Evolutionary conservation across 2,888 invertebrate species (phyloP), one percentile per base, ranked within the genome.

Genomic region (Tiphia femorata): DNA sequence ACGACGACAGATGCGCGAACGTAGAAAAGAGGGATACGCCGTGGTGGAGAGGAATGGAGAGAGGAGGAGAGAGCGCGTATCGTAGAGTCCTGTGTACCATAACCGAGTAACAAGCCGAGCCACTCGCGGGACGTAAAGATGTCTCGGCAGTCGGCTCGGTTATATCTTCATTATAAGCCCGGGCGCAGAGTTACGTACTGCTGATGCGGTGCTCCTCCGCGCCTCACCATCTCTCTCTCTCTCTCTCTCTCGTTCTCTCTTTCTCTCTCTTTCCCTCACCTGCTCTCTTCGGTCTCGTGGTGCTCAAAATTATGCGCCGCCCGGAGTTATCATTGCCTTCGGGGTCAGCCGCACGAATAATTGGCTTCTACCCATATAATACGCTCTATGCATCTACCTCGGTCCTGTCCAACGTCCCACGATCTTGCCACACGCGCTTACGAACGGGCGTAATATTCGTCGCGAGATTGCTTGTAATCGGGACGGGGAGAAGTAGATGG

Each of bases 81-180:
- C 67, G 56, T 38, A 49, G 57, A 19, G 17, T 57, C 54, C 30
- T 43, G 51, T 35, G 49, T 37, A 56, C 44, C 62, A 52, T 65
- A 74, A 70, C 64, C 70, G 67, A 73, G 76, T 79, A 80, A 80
- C 80, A 72, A 80, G 78, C 76, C 65, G 64, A 58, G 71, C 67
- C 70, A 67, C 68, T 49, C 52, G 53, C 54, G 60, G 73, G 58
- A 77, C 79, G 80, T 81, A 80, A 81, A 81, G 78, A 80, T 81
- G 81, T 82, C 80, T 80, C 75, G 76, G 70, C 73, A 71, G 71
- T 76, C 69, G 72, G 70, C 75, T 75, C 70, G 78, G 80, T 81
- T 81, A 78, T 80, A 81, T 82, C 82, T 82, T 81, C 80, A 81
- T 82, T 82, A 81, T 76, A 77, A 78, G 68, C 67, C 62, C 62